Percentiles rank a stretch among this genome's conserved stretches.
Evolutionary conservation across 2,797 vertebrate genomes (phyloP).

Genomic region (Saxicola maurus): DNA sequence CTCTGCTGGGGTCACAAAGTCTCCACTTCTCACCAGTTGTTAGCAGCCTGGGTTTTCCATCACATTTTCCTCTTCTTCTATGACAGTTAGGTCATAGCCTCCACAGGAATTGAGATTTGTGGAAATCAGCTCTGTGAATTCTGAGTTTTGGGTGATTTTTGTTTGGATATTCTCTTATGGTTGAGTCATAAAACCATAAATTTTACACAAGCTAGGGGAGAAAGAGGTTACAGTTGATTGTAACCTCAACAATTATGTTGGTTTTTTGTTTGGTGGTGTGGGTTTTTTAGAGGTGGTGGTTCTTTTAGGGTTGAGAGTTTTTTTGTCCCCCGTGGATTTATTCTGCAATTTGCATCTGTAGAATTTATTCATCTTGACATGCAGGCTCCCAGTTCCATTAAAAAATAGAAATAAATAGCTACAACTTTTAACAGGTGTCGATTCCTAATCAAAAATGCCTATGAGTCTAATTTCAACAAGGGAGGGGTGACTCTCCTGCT

Average conservation of each 20-base stretch:
- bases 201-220: background rate
- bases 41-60: background rate
- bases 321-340: background rate
- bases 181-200: background rate
- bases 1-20: background rate
- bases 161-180: background rate
- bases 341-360: background rate
- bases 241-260: background rate
- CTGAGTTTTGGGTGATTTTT: background rate
- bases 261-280: background rate
- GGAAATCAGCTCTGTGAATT: background rate
- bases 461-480: background rate
- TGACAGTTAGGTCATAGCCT: background rate
- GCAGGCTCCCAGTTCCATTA: background rate
- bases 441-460: background rate
- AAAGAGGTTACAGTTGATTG: background rate
- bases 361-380: background rate
- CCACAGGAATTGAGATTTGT: background rate
- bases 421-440: background rate
- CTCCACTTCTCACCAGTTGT: background rate
- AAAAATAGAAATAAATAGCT: constrained; percentile 3
- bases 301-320: background rate
- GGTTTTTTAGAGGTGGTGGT: background rate
- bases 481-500: background rate
- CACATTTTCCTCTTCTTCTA: background rate